These are phyloP conservation scores for Ceyx margarethae DNA, from an alignment of 2,113 vertebrate species.

Conservation along the genomic window DNA sequence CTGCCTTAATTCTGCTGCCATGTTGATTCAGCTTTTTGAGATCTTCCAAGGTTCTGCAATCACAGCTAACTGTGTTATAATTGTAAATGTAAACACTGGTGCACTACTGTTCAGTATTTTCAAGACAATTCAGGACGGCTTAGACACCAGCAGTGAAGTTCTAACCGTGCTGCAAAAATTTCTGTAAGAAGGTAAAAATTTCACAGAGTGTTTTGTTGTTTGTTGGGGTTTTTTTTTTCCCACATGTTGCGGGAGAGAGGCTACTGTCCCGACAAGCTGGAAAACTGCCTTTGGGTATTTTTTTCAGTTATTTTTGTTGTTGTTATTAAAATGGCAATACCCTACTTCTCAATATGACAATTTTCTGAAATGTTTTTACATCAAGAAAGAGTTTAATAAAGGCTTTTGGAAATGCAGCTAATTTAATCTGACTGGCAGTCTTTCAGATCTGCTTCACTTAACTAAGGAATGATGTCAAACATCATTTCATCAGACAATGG, in stretches of 20 bases:
- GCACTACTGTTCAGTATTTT: neutral
- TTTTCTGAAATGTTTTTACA: neutral
- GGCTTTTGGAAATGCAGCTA: neutral
- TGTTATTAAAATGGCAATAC: neutral
- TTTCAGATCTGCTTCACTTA: neutral
- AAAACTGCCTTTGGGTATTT: neutral
- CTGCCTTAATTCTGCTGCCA: neutral
- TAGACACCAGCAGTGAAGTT: neutral
- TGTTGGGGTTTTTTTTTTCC: too few species aligned
- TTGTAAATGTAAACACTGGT: neutral
- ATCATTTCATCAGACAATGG: accelerated
- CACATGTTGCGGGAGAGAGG: accelerated
- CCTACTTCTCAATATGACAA: neutral
- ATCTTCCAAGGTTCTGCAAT: neutral
- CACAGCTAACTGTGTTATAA: neutral
- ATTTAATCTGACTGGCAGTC: neutral
- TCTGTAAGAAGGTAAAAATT: neutral
- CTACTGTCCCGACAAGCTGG: neutral
- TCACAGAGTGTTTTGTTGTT: too few species aligned
- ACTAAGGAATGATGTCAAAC: neutral
- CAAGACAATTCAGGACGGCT: neutral
- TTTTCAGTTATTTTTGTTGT: neutral
- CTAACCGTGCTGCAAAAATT: neutral
- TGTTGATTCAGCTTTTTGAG: neutral
- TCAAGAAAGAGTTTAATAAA: neutral